Base-by-base conservation (phyloP, 2,797 vertebrate species). In the Chrysolophus pictus region DNA sequence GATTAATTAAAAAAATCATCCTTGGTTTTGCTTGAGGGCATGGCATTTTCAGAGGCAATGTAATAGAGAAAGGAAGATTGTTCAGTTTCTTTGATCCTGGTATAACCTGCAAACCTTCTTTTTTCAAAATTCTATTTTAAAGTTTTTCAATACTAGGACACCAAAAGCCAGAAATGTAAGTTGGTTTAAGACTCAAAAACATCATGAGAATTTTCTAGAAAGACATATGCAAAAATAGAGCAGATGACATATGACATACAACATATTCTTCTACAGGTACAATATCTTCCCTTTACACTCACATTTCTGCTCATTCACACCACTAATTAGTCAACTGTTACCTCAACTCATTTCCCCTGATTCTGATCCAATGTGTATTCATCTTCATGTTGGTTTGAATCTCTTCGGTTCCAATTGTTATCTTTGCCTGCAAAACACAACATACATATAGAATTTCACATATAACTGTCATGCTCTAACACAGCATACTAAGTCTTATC, bases 1-100 rank as follows among this genome's bases (percentile, higher is more conserved):
- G 74, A 94, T 93, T 94, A 94, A 93, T 94, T 93, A 91, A 92
- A 88, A 80, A 94, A 93, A 86, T 88, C 42, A 70, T 51, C 78
- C 71, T 49, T 81, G 71, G 49, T 82, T 95, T 94, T 92, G 80
- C 75, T 91, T 90, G 78, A 70, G 80, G 78, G 88, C 82, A 72
- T 60, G 80, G 68, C 64, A 78, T 85, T 91, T 91, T 72, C 58
- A 88, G 84, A 88, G 53, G 60, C 83, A 82, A 55, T 47, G 9
- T 65, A 89, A 88, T 68, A 44, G 58, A 88, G 80, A 82, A 94
- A 93, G 68, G 59, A 74, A 94, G 79, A 73, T 91, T 69, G 42
- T 91, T 93, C 78, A 37, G 67, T 78, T 94, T 90, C 78, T 90
- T 0, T 84, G 60, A 90, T 77, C 53, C 68, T 33, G 18, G 77